Evolutionary conservation across 2,888 invertebrate species (phyloP), one percentile per base, ranked within the genome.

Genomic region (Cephus sareptanus): DNA sequence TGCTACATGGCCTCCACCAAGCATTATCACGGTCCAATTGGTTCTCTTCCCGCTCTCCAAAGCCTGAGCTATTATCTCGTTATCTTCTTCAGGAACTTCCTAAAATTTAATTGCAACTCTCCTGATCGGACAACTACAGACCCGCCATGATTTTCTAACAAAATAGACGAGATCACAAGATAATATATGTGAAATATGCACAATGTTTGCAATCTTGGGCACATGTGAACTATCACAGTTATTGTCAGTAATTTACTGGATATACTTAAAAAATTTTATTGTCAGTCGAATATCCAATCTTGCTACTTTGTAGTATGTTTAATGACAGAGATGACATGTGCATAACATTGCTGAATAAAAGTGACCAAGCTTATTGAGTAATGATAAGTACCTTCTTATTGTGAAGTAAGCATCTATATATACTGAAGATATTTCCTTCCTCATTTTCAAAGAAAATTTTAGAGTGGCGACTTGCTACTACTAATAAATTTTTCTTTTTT

Each of bases 1-100:
- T 34, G 96, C 96, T 92, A 96, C 96, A 90, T 96, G 96, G 1
- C 98, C 97, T 6, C 97, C 97, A 0, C 96, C 96, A 68, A 97
- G 92, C 95, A 97, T 96, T 75, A 98, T 91, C 11, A 98, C 92
- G 0, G 95, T 95, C 96, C 96, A 97, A 40, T 90, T 93, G 11
- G 93, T 93, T 1, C 93, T 92, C 33, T 90, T 88, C 31, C 90
- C 90, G 76, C 88, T 89, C 56, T 88, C 83, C 76, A 91, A 79
- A 37, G 90, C 91, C 82, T 90, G 89, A 56, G 86, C 79, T 79
- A 90, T 88, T 84, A 91, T 87, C 81, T 89, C 87, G 80, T 86
- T 86, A 81, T 91, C 89, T 71, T 87, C 81, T 78, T 89, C 89
- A 35, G 91, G 90, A 81, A 90, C 87, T 81, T 94, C 93, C 94